phyloP scores from a whole-genome alignment of 2,113 vertebrate genomes.

The Phasianus colchicus region DNA sequence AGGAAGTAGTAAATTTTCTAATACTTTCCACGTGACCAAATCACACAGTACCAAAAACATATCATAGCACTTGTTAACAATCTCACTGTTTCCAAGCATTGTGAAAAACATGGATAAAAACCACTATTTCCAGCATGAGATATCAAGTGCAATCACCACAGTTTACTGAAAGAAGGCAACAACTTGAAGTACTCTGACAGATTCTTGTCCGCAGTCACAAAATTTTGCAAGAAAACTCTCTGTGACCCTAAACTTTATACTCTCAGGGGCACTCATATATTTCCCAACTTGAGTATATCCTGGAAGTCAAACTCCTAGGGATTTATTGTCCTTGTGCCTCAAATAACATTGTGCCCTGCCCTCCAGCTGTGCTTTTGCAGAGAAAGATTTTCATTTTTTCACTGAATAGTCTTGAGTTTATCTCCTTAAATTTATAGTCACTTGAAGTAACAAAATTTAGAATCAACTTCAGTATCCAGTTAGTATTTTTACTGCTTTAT shows the following conservation, averaged over 20 bases:
- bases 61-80: not conserved
- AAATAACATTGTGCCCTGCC: slow-evolving; percentile 46
- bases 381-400: slow-evolving; percentile 49
- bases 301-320: slow-evolving; percentile 38
- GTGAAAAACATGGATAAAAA: not conserved
- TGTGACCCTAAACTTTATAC: slow-evolving; percentile 49
- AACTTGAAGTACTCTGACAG: not conserved
- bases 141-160: not conserved
- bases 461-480: not conserved
- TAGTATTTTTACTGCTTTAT: slow-evolving; percentile 27
- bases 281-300: slow-evolving; percentile 14
- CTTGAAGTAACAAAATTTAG: slow-evolving; percentile 2
- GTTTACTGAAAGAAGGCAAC: slow-evolving; percentile 11
- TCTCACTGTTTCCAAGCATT: not conserved
- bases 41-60: not conserved
- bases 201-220: slow-evolving; percentile 1
- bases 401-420: slow-evolving; percentile 33
- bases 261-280: not conserved
- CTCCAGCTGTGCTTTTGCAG: slow-evolving; percentile 40
- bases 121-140: not conserved
- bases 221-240: slow-evolving; percentile 22
- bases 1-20: not conserved
- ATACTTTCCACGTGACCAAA: not conserved
- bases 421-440: slow-evolving; percentile 55
- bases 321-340: slow-evolving; percentile 47